Percentiles rank a stretch among this genome's conserved stretches.
phyloP scores from a whole-genome alignment of 2,888 invertebrate species.

The Urechis unicinctus region DNA sequence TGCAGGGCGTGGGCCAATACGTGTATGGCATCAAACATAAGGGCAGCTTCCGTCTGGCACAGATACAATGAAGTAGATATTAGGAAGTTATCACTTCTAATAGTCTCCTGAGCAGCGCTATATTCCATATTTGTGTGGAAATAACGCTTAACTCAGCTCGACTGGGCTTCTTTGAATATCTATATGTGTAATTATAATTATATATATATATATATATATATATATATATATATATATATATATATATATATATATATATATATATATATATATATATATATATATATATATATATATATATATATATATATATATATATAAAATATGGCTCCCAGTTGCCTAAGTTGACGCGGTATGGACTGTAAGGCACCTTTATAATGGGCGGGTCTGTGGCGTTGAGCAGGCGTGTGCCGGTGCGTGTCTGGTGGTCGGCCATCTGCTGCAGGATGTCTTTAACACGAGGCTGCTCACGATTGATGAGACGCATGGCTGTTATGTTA shows the following conservation, averaged over 20 bases:
- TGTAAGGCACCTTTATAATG: slow-evolving; percentile 3
- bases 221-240: slow-evolving; percentile 4
- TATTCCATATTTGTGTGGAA: too few relatives aligned
- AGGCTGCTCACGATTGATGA: slow-evolving; percentile 50
- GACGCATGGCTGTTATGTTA: slow-evolving; percentile 86
- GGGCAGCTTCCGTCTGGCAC: slow-evolving; percentile 76
- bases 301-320: too few relatives aligned
- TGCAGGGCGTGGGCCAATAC: slow-evolving; percentile 85
- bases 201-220: slow-evolving; percentile 6
- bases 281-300: too few relatives aligned
- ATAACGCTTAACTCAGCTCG: too few relatives aligned
- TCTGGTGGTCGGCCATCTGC: slow-evolving; percentile 17
- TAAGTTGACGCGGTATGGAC: too few relatives aligned
- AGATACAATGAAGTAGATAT: too few relatives aligned
- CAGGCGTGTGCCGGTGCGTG: slow-evolving; percentile 9
- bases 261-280: not conserved
- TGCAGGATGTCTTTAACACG: slow-evolving; percentile 26
- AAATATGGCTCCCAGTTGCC: too few relatives aligned
- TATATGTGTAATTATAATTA: too few relatives aligned
- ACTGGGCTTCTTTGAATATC: too few relatives aligned
- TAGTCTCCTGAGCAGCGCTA: too few relatives aligned
- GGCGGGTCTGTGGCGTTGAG: slow-evolving; percentile 8
- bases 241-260: slow-evolving; percentile 2
- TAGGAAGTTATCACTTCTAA: too few relatives aligned
- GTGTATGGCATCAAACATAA: slow-evolving; percentile 92